Base-by-base conservation (phyloP, 2,113 vertebrate genomes). In the Pituophis catenifer region DNA sequence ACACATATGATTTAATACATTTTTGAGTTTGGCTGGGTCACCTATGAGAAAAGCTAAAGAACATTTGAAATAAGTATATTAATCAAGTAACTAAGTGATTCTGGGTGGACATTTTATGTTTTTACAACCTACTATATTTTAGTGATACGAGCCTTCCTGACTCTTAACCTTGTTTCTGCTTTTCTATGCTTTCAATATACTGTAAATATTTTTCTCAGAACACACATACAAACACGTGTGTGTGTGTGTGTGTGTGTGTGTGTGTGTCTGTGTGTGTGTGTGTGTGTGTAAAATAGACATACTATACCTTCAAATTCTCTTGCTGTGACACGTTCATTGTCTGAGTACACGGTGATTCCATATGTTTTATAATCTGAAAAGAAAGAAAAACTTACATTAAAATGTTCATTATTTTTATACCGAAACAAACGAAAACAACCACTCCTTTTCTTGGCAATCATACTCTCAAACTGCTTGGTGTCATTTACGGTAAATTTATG, bases 301-400 rank as follows among this genome's bases (percentile, higher is more conserved):
- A 97, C 96, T n/a, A 8, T 98, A 98, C 98, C 97, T 92, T 98
- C 97, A 96, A 97, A 98, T 53, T 98, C 98, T 75, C 97, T 95
- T 94, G 97, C 97, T 96, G 97, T 97, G 58, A 98, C 97, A 0
- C 97, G 93, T 88, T 96, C 94, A 88, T 96, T 97, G 70, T 97
- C 96, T 8, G 97, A 97, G 55, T 96, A 94, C 94, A 97, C 96
- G 86, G 95, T 93, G 88, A 97, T 95, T 94, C 97, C 98, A 96
- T 95, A 96, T 3, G 90, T 95, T 65, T 96, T 96, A 90, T 65
- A 95, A 97, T 95, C 98, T 98, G 97, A 93, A 97, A 97, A 89
- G 94, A 55, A 93, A 96, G 95, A 90, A 91, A 70, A 38, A 38
- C 2, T 19, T 93, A 96, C 92, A 95, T 95, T 15, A 75, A 33